Evolutionary conservation across 2,797 vertebrate species (phyloP).

Genomic region (Aldrovandia affinis): DNA sequence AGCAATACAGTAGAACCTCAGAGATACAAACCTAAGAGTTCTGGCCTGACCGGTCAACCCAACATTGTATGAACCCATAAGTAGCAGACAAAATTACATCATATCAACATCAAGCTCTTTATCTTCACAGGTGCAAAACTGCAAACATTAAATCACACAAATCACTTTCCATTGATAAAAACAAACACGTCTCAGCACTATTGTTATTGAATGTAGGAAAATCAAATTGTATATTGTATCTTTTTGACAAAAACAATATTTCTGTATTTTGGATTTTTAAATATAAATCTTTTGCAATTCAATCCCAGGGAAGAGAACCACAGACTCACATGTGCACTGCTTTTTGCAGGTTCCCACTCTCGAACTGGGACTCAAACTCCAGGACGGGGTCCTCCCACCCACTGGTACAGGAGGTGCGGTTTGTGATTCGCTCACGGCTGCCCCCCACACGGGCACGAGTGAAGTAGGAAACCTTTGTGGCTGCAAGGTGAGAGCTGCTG

Average conservation of each 20-base stretch:
- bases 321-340: conserved; percentile 86
- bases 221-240: no score
- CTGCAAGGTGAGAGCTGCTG: conserved; percentile 53
- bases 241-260: not conserved
- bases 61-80: no score
- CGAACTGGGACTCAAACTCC: conserved; percentile 92
- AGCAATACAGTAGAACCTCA: no score
- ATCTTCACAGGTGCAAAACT: no score
- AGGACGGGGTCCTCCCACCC: conserved; percentile 70
- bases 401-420: conserved; percentile 34
- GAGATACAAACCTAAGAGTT: no score
- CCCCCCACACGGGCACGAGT: conserved; percentile 80
- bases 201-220: no score
- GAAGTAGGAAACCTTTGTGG: conserved; percentile 70
- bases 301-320: not conserved
- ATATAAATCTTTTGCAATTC: not conserved
- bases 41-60: no score
- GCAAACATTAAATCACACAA: no score
- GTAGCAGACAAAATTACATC: no score
- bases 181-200: no score
- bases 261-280: not conserved
- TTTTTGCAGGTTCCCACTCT: conserved; percentile 93
- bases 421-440: conserved; percentile 64
- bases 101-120: no score
- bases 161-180: no score